phyloP scores from a whole-genome alignment of 2,888 invertebrate genomes.

The Abrostola tripartita region DNA sequence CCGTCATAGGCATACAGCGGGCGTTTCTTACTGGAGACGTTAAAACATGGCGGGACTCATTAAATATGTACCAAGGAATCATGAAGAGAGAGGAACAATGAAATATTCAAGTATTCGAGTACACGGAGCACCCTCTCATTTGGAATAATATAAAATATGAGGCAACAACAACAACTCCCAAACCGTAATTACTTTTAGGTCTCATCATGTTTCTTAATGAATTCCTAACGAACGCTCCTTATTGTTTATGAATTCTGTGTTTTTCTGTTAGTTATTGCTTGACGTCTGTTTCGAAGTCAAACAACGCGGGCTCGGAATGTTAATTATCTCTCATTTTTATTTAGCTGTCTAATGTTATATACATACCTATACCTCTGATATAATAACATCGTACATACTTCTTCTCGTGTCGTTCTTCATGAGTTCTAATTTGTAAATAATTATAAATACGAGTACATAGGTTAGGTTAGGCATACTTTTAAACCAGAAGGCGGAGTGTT shows the following conservation, averaged over 20 bases:
- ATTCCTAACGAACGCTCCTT: conserved; percentile 44
- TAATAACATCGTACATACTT: too few relatives aligned
- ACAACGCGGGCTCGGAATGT: conserved; percentile 15
- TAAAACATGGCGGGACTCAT: conserved; percentile 60
- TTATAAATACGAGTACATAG: too few relatives aligned
- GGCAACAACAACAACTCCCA: conserved; percentile 29
- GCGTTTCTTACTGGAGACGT: conserved; percentile 32
- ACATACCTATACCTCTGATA: not conserved
- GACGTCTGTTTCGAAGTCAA: conserved; percentile 13
- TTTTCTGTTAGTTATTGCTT: conserved; percentile 20
- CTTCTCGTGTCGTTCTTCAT: too few relatives aligned
- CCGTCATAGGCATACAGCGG: conserved; percentile 28
- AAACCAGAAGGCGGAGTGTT: too few relatives aligned
- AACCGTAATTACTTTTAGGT: conserved; percentile 51
- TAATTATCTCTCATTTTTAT: conserved; percentile 17
- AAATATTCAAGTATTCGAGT: conserved; percentile 65
- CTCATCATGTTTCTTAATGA: conserved; percentile 50
- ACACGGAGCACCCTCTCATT: conserved; percentile 32
- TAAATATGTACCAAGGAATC: conserved; percentile 71
- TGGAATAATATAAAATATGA: conserved; percentile 47
- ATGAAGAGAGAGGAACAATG: conserved; percentile 63
- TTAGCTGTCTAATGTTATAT: not conserved
- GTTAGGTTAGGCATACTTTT: too few relatives aligned
- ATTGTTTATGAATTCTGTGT: conserved; percentile 35
- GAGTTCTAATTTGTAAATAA: too few relatives aligned